Percentiles rank a stretch among this genome's conserved stretches.
phyloP scores from a whole-genome alignment of 2,888 invertebrate species.

The Pristionchus exspectatus region DNA sequence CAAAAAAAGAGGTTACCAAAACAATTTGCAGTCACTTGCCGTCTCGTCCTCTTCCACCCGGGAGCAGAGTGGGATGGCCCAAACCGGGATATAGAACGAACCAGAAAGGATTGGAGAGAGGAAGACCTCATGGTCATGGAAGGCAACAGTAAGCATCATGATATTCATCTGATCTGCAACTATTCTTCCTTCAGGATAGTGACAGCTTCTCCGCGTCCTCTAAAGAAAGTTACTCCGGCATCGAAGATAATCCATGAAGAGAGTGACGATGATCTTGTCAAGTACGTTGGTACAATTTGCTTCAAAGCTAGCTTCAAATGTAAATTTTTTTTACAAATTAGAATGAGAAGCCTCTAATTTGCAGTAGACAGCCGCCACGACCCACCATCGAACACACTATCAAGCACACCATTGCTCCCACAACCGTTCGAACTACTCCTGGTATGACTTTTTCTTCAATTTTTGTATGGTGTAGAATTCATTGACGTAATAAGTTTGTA shows the following conservation, averaged over 20 bases:
- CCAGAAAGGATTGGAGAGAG: neutral
- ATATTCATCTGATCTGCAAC: neutral
- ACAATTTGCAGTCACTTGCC: neutral
- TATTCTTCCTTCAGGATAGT: neutral
- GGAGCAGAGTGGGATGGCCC: neutral
- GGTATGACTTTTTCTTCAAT: too few relatives aligned
- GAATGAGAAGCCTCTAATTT: neutral
- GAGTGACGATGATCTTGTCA: conserved; percentile 16
- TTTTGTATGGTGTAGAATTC: too few relatives aligned
- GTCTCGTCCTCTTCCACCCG: conserved; percentile 2
- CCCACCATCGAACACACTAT: neutral
- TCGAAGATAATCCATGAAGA: conserved; percentile 17
- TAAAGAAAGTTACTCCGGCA: conserved; percentile 15
- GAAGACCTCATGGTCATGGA: neutral
- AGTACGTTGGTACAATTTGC: neutral
- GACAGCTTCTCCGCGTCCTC: neutral
- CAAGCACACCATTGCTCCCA: neutral
- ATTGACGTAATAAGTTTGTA: too few relatives aligned
- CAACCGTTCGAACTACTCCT: neutral
- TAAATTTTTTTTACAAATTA: neutral
- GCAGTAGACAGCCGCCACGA: neutral
- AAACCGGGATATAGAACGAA: conserved; percentile 32
- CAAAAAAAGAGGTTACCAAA: neutral
- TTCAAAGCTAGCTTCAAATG: too few relatives aligned
- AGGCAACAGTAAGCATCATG: neutral